Evolutionary conservation across 2,797 vertebrate genomes (phyloP).

Genomic region (Danio tinwini): DNA sequence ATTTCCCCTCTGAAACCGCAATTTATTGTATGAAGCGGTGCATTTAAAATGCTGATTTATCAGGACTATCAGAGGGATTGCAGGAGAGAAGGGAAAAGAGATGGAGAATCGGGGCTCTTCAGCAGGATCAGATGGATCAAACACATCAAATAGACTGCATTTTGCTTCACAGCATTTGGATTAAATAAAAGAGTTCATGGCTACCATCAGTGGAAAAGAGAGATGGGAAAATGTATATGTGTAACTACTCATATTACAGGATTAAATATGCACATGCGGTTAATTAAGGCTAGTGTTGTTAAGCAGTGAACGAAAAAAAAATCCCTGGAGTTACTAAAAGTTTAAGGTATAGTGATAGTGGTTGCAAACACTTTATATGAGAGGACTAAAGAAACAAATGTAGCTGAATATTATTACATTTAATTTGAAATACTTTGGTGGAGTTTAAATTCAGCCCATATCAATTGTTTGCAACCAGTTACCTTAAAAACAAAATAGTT

Average conservation of each 20-base stretch:
- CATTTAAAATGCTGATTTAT: conserved; percentile 74
- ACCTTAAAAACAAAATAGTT: too few species aligned
- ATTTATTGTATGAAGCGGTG: conserved; percentile 67
- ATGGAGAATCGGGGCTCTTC: conserved; percentile 6
- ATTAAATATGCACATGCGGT: neutral
- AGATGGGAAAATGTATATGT: neutral
- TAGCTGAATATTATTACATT: too few species aligned
- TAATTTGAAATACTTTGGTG: too few species aligned
- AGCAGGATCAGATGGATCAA: conserved; percentile 34
- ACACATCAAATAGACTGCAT: conserved; percentile 68
- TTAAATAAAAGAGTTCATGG: neutral
- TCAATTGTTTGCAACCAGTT: too few species aligned
- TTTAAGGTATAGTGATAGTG: too few species aligned
- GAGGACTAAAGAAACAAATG: too few species aligned
- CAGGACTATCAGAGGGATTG: conserved; percentile 60
- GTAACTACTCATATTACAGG: neutral
- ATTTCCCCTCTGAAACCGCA: conserved; percentile 70
- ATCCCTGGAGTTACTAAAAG: too few species aligned
- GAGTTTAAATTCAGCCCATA: too few species aligned
- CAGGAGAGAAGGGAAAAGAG: conserved; percentile 52
- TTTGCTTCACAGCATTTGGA: conserved; percentile 49
- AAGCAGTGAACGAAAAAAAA: too few species aligned
- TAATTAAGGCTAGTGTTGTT: too few species aligned
- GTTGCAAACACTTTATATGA: too few species aligned
- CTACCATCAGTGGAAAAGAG: neutral